These are phyloP conservation scores for Aptenodytes patagonicus DNA, from an alignment of 2,113 vertebrate species.

Conservation along the genomic window DNA sequence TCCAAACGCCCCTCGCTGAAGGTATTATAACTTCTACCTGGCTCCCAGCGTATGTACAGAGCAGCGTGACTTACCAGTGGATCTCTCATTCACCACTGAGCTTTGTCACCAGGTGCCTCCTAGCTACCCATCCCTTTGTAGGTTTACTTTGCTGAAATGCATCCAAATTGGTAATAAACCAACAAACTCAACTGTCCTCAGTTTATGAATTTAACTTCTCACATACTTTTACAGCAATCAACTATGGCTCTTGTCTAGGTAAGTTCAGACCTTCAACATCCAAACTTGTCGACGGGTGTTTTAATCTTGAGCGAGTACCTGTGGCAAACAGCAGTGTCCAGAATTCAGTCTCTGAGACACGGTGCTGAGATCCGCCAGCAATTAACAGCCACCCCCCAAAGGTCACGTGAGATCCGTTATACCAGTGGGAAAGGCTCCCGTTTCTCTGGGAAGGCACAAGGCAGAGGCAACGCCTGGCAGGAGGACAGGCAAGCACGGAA, in stretches of 20 bases:
- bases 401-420: rapidly evolving
- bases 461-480: neutral
- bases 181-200: neutral
- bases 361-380: rapidly evolving
- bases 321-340: neutral
- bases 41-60: rapidly evolving
- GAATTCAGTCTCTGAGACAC: neutral
- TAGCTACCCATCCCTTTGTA: neutral
- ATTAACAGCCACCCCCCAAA: neutral
- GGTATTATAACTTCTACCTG: neutral
- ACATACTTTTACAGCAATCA: neutral
- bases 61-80: neutral
- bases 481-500: neutral
- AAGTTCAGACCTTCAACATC: neutral
- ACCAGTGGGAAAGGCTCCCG: neutral
- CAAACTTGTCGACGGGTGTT: neutral
- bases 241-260: neutral
- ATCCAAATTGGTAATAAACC: neutral
- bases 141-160: neutral
- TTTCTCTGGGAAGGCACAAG: neutral
- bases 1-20: neutral
- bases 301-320: rapidly evolving
- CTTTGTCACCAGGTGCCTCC: neutral
- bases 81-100: neutral
- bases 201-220: neutral